Evolutionary conservation across 2,113 vertebrate species (phyloP), one percentile per base, ranked within the genome.

Genomic region (Pholis gunnellus): DNA sequence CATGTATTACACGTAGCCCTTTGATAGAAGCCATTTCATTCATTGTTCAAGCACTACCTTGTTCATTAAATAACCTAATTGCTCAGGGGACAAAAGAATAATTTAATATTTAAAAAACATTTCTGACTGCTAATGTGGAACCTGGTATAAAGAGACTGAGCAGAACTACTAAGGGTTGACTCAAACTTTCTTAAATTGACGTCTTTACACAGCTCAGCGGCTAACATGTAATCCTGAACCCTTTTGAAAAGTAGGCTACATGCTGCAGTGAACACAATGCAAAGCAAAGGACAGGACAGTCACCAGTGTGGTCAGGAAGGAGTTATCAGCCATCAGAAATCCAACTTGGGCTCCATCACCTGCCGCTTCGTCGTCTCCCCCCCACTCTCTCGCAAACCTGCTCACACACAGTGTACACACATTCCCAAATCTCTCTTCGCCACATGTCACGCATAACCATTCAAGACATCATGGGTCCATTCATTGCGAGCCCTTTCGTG

Each of bases 381-480:
- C 42, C 8, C 20, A 61, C 67, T 25, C 50, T 22, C 76, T 20
- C 60, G 48, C 73, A 78, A 65, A 81, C 76, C 52, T 66, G 13
- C 65, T 75, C 78, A 68, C 68, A 67, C 71, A 72, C 14, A 67
- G 78, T 70, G 70, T 46, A 54, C 65, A 69, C 75, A 71, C 83
- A 73, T 79, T 78, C 71, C 80, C 66, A 78, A 75, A 82, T 86
- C 78, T 79, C 78, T 79, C 2, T 5, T 69, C 27, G 52, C 65
- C 65, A 50, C 78, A 81, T 81, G 79, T 83, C 79, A 73, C 36
- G 29, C 52, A 31, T 73, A 75, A 54, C 89, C 86, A 83, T 87
- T 83, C 65, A 84, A 80, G 87, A 87, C 74, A 78, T 57, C 61
- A 31, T 84, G 52, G 75, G 42, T 85, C 75, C 70, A 82, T 89